Base-by-base conservation (phyloP, 2,797 vertebrate species). In the Neosilurus hyrtlii region DNA sequence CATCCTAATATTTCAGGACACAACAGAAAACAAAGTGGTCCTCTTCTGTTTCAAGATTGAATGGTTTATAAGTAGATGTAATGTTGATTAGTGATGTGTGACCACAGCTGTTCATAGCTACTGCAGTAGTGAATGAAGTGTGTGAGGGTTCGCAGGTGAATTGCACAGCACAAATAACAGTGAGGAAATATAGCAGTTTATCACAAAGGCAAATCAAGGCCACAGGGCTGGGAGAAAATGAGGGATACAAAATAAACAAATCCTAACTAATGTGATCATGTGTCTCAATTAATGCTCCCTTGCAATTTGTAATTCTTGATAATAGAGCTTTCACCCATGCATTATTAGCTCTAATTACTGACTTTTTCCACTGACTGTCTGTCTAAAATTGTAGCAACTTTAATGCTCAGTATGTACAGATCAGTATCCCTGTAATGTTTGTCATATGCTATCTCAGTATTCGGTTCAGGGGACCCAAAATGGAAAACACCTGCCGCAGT, bases 1-100 rank as follows among this genome's bases (percentile, higher is more conserved):
- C 91, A 91, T 93, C 91, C 88, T 91, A 90, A 92, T 94, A 92
- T 92, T 92, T 94, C 92, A 93, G 90, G 92, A 92, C 86, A 90
- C 89, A 94, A 90, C 91, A 82, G 59, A 71, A 81, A 77, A 76
- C 56, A 76, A 81, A 82, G 35, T 57, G 66, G 79, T 84, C 76
- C 63, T 75, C 59, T 81, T 82, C 43, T 67, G 35, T 86, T 87
- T 84, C 77, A 68, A 83, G 82, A 83, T 84, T 61, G 35, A 66
- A 35, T 43, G 59, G 35, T 80, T 84, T 74, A 51, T 70, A 77
- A 77, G 56, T 22, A 57, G 30, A 14, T 62, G 18, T 71, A 85
- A 56, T 68, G 43, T 70, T 82, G 76, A 74, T 76, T 61, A 7
- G 35, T 76, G 72, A 66, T 56, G 84, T 81, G 66, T 79, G 73